Percentiles rank a stretch among this genome's conserved stretches.
These are phyloP conservation scores for Pangasianodon gigas DNA, from an alignment of 2,113 vertebrate genomes.

Conservation along the genomic window DNA sequence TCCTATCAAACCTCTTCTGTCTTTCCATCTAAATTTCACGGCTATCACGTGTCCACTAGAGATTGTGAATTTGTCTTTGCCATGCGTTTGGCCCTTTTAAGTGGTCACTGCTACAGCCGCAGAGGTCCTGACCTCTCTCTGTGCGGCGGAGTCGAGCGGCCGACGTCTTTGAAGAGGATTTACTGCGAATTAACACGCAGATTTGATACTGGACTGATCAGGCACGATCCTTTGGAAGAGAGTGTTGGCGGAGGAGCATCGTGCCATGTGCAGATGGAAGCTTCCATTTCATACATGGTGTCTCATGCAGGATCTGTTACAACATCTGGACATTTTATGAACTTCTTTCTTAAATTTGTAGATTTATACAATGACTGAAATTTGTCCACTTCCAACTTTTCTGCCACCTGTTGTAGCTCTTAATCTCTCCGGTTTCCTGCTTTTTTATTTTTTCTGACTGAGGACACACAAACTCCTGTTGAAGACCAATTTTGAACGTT, in stretches of 20 bases:
- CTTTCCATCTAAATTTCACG: constrained; percentile 54
- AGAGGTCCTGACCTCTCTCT: constrained; percentile 64
- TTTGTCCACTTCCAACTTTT: neutral
- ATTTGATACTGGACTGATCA: constrained; percentile 61
- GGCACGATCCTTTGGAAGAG: constrained; percentile 39
- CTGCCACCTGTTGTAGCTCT: constrained; percentile 14
- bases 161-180: constrained; percentile 69
- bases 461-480: neutral
- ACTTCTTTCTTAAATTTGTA: neutral
- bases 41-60: constrained; percentile 65
- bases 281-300: constrained; percentile 60
- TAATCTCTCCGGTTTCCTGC: neutral
- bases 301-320: constrained; percentile 45
- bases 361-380: constrained; percentile 24
- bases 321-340: constrained; percentile 41
- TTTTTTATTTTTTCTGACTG: neutral
- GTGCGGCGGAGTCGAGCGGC: constrained; percentile 66
- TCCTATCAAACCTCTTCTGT: constrained; percentile 43
- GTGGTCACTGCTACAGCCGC: constrained; percentile 54
- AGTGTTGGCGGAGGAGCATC: neutral
- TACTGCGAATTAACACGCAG: constrained; percentile 69
- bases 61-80: constrained; percentile 58
- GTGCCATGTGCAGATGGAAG: constrained; percentile 56
- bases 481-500: constrained; percentile 13
- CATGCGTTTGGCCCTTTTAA: constrained; percentile 67